These are phyloP conservation scores for Scomberomorus guttatus DNA, from an alignment of 2,797 vertebrate species.

Conservation along the genomic window DNA sequence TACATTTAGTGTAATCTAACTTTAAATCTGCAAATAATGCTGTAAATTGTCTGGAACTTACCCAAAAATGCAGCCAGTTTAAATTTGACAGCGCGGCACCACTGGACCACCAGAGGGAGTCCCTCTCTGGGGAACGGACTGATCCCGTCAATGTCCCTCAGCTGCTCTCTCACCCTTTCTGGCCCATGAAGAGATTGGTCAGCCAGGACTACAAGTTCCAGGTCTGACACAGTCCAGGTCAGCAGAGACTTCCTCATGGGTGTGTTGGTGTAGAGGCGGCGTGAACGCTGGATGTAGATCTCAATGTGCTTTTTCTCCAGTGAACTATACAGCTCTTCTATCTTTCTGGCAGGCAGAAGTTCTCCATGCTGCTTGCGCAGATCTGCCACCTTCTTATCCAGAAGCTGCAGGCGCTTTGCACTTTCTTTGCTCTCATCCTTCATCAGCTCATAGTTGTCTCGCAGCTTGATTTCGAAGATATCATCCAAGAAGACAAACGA, in stretches of 20 bases:
- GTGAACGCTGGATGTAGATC: constrained; percentile 98
- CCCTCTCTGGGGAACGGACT: constrained; percentile 94
- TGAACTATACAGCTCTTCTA: constrained; percentile 96
- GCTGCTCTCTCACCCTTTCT: constrained; percentile 90
- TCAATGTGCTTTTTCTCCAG: constrained; percentile 99
- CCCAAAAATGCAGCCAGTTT: constrained; percentile 91
- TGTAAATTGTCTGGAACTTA: constrained; percentile 71
- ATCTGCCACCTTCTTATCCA: constrained; percentile 95
- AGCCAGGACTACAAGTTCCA: constrained; percentile 92
- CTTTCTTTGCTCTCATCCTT: constrained; percentile 99
- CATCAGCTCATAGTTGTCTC: constrained; percentile 99
- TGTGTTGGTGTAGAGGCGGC: constrained; percentile 95
- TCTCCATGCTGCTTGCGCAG: constrained; percentile 97
- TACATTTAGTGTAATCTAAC: background rate
- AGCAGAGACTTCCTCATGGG: constrained; percentile 97
- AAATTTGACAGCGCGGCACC: constrained; percentile 95
- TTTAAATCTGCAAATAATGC: background rate
- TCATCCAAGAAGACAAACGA: constrained; percentile 97
- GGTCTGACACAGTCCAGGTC: constrained; percentile 92
- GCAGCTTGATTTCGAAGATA: constrained; percentile 95
- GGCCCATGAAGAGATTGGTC: constrained; percentile 92
- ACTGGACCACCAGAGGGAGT: constrained; percentile 93
- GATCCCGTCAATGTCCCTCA: constrained; percentile 91
- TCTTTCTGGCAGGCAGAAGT: constrained; percentile 96
- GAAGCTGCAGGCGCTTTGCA: constrained; percentile 93